These are phyloP conservation scores for Penaeus chinensis DNA, from an alignment of 1,140 invertebrate species.

Conservation along the genomic window DNA sequence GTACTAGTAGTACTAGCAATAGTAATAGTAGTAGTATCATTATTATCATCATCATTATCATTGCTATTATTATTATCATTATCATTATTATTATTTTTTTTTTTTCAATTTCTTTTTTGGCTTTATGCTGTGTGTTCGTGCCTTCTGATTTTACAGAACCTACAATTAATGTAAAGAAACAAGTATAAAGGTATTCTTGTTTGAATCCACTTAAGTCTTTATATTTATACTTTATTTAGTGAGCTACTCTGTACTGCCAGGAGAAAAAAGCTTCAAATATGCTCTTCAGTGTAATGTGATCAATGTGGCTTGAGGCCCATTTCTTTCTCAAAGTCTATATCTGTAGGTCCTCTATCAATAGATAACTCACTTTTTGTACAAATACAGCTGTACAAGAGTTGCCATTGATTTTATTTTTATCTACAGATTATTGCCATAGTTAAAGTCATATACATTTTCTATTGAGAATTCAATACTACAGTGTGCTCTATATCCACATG, in stretches of 20 bases:
- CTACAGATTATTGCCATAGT: not conserved
- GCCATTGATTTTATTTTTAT: not conserved
- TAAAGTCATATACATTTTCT: not conserved
- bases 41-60: no score
- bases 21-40: no score
- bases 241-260: slow-evolving; percentile 2
- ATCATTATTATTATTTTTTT: no score
- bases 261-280: not conserved
- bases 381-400: slow-evolving; percentile 28
- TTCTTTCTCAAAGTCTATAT: not conserved
- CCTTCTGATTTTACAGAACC: no score
- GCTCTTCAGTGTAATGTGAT: not conserved
- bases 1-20: no score
- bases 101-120: no score
- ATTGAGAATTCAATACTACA: not conserved
- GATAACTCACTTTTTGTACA: slow-evolving; percentile 14
- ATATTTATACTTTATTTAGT: not conserved
- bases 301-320: not conserved
- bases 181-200: no score
- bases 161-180: no score
- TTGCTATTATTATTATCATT: no score
- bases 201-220: not conserved
- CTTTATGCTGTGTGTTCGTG: no score
- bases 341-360: not conserved
- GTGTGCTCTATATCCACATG: not conserved